Conservation (phyloP, 2,113 vertebrate species). For the Pogona vitticeps region DNA sequence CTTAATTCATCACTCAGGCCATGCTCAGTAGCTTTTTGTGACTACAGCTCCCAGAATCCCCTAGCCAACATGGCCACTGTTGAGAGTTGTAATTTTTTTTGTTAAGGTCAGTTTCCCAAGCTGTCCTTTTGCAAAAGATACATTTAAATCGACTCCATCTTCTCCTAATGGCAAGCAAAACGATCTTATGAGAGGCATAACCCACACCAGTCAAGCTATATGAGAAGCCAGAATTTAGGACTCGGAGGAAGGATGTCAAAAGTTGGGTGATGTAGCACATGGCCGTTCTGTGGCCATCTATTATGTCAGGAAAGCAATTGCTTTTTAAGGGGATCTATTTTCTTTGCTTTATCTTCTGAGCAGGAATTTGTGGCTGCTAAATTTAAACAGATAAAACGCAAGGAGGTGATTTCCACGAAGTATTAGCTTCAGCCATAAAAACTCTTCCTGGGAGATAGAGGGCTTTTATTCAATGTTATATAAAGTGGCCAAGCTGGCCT, state of each 20-base stretch:
- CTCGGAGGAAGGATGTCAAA: background rate
- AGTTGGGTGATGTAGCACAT: background rate
- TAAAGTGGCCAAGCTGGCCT: conserved; percentile 35
- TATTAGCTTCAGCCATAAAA: conserved; percentile 34
- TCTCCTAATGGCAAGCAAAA: background rate
- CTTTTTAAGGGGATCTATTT: conserved; percentile 34
- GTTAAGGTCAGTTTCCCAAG: too few species aligned
- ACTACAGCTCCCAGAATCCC: too few species aligned
- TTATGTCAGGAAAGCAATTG: conserved; percentile 38
- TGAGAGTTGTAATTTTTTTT: too few species aligned
- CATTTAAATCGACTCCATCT: too few species aligned
- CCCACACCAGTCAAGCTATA: background rate
- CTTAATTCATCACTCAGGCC: too few species aligned
- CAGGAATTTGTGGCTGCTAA: conserved; percentile 59
- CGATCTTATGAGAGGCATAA: too few species aligned
- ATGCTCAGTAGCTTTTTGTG: too few species aligned
- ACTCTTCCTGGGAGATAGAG: conserved; percentile 16
- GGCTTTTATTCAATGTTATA: conserved; percentile 41
- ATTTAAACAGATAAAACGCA: conserved; percentile 12
- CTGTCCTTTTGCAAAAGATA: background rate
- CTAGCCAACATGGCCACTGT: too few species aligned
- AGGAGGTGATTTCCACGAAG: conserved; percentile 36
- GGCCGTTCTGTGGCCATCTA: background rate
- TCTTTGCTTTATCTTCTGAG: conserved; percentile 51
- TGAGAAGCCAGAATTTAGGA: background rate